A percentile compares a stretch with the other conserved stretches of the same genome.
Evolutionary conservation across 2,797 vertebrate species (phyloP).

Genomic region (Anguilla anguilla): DNA sequence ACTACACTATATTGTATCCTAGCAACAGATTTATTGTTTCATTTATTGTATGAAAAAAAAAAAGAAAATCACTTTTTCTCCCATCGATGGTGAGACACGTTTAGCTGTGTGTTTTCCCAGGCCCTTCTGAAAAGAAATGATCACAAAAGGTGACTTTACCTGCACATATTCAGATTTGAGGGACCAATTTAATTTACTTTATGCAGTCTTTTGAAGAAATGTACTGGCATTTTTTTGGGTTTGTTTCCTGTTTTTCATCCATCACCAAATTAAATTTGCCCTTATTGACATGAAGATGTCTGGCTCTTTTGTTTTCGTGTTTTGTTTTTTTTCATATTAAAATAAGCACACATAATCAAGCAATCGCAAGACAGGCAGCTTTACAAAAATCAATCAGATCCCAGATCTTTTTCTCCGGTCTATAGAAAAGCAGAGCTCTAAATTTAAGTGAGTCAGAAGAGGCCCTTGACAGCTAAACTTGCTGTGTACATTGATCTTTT

Average conservation of each 20-base stretch:
- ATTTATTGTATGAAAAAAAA: neutral
- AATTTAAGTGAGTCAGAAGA: neutral
- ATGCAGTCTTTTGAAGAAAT: neutral
- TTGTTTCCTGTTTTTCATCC: neutral
- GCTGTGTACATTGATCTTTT: neutral
- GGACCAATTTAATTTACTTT: neutral
- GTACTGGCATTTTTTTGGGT: neutral
- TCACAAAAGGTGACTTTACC: neutral
- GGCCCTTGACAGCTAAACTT: neutral
- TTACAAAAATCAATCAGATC: neutral
- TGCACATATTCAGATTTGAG: neutral
- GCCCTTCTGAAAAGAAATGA: neutral
- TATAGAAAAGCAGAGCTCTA: neutral
- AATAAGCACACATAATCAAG: neutral
- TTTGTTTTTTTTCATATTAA: neutral
- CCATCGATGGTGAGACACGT: neutral
- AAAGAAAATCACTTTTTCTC: neutral
- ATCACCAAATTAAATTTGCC: neutral
- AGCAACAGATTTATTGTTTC: neutral
- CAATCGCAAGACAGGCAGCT: neutral
- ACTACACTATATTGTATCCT: neutral
- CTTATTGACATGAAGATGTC: neutral
- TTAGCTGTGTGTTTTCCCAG: neutral
- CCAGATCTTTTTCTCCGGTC: neutral
- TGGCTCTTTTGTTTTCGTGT: neutral